phyloP scores from a whole-genome alignment of 2,888 invertebrate species.

The Thecophora atra region DNA sequence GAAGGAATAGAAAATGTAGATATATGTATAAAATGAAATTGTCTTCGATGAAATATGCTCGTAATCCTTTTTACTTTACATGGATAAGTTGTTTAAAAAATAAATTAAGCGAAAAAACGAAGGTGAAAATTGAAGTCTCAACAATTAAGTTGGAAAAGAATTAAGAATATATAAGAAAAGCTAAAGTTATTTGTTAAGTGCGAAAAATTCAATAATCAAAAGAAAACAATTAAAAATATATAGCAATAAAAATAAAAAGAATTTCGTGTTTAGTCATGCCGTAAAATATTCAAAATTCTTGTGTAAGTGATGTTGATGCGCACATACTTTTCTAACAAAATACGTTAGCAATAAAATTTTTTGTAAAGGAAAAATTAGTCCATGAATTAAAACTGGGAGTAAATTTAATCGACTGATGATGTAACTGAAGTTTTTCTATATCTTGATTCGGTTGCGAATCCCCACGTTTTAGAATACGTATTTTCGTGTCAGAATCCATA shows the following conservation, averaged over 20 bases:
- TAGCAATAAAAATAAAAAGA: neutral
- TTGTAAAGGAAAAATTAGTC: conserved; percentile 65
- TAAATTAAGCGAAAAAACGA: neutral
- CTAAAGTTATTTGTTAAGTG: neutral
- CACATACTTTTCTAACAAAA: conserved; percentile 58
- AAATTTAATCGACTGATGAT: conserved; percentile 50
- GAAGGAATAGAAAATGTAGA: conserved; percentile 14
- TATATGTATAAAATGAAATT: conserved; percentile 7
- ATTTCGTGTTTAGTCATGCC: neutral
- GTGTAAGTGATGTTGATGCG: neutral
- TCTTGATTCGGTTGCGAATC: conserved; percentile 51
- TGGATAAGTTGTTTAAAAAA: too few species aligned
- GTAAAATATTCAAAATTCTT: neutral
- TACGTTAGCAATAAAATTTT: conserved; percentile 65
- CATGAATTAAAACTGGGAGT: conserved; percentile 65
- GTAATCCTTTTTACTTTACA: too few species aligned
- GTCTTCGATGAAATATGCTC: neutral
- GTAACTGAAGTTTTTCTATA: conserved; percentile 39
- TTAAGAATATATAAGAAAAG: too few species aligned
- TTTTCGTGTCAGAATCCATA: conserved; percentile 59
- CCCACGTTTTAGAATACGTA: conserved; percentile 54
- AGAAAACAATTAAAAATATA: neutral
- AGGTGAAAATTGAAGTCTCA: too few species aligned
- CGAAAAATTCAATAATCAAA: neutral
- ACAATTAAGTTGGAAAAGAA: too few species aligned